Conservation (phyloP, 1,140 invertebrate genomes). For the Pristionchus pacificus region DNA sequence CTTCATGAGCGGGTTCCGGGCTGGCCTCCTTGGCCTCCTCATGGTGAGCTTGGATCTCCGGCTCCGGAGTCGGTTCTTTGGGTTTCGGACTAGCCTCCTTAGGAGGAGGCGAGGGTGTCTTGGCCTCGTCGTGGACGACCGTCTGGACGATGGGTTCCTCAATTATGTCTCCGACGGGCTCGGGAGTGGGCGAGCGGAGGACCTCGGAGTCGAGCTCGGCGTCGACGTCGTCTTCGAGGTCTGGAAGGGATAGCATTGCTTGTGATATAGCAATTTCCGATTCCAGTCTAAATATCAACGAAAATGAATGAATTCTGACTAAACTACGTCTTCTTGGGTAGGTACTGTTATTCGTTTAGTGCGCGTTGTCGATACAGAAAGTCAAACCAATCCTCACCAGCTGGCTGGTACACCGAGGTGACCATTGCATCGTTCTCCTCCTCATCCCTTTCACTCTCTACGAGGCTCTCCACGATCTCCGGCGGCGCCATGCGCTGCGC, state of each 20-base stretch:
- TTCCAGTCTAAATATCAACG: too few relatives aligned
- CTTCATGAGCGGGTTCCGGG: neutral
- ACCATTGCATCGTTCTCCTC: neutral
- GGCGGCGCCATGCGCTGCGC: too few relatives aligned
- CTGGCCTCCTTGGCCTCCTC: neutral
- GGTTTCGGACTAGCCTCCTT: too few relatives aligned
- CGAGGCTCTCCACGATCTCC: neutral
- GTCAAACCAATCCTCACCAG: neutral
- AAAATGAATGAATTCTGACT: too few relatives aligned
- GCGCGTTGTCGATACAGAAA: too few relatives aligned
- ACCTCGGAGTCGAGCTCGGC: neutral
- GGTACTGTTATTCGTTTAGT: too few relatives aligned
- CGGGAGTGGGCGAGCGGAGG: neutral
- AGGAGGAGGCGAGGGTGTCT: neutral
- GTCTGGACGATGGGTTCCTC: neutral
- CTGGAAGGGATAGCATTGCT: too few relatives aligned
- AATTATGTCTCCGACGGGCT: neutral
- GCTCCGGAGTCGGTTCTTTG: too few relatives aligned
- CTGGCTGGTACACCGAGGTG: neutral
- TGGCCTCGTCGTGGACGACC: neutral
- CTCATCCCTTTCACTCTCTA: too few relatives aligned
- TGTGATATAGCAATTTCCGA: too few relatives aligned
- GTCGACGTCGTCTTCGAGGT: neutral
- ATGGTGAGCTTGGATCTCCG: too few relatives aligned
- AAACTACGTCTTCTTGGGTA: too few relatives aligned